A percentile compares a stretch with the other conserved stretches of the same genome.
phyloP scores from a whole-genome alignment of 2,113 vertebrate species.

The Tyto alba region DNA sequence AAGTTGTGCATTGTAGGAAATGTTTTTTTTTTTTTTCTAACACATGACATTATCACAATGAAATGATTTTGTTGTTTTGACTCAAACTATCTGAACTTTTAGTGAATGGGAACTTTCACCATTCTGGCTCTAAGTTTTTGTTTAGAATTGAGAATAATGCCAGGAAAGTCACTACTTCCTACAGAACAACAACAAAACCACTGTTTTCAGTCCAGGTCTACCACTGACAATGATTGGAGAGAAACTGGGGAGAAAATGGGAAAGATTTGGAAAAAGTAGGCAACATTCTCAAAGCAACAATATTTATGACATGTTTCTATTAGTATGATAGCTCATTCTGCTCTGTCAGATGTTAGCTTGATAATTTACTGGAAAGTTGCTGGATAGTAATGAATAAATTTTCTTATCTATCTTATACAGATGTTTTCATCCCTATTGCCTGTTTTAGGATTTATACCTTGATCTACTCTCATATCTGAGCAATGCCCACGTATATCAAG shows the following conservation, averaged over 20 bases:
- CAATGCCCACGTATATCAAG: not conserved
- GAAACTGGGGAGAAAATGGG: not conserved
- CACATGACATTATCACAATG: not conserved
- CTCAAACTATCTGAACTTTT: not conserved
- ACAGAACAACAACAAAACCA: not conserved
- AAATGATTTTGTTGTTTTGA: not conserved
- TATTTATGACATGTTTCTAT: not conserved
- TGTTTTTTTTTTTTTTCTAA: not conserved
- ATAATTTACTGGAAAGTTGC: not conserved
- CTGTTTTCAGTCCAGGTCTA: not conserved
- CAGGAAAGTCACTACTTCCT: not conserved
- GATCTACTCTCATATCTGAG: not conserved
- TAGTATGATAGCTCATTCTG: not conserved
- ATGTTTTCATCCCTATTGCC: not conserved
- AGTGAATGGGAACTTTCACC: not conserved
- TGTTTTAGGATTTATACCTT: not conserved
- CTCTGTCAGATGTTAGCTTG: not conserved
- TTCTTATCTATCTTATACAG: not conserved
- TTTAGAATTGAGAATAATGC: not conserved
- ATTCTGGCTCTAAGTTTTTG: not conserved
- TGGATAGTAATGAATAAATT: not conserved
- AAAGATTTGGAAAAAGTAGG: not conserved
- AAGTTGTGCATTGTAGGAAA: not conserved
- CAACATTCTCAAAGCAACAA: not conserved
- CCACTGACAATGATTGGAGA: not conserved